These are phyloP conservation scores for Limnephilus lunatus DNA, from an alignment of 2,888 invertebrate species.

Conservation along the genomic window DNA sequence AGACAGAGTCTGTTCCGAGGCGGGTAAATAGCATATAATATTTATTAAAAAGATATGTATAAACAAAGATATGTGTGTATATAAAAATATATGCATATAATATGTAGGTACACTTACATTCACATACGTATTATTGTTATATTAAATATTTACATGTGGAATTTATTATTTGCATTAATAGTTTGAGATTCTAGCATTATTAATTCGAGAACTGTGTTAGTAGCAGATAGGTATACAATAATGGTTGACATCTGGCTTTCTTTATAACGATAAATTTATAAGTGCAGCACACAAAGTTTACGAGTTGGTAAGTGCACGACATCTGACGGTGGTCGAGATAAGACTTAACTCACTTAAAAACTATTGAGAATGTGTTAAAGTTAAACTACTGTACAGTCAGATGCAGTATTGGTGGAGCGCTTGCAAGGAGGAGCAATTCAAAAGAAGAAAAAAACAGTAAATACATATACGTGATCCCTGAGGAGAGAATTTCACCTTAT, in stretches of 20 bases:
- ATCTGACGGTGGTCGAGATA: neutral
- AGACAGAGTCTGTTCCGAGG: too few species aligned
- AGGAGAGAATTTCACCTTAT: too few species aligned
- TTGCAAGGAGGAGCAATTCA: neutral
- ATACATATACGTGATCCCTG: too few species aligned
- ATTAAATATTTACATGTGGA: too few species aligned
- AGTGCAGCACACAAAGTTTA: neutral
- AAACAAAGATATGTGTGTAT: too few species aligned
- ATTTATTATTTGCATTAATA: too few species aligned
- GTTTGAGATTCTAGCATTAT: neutral
- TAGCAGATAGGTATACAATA: neutral
- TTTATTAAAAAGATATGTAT: too few species aligned
- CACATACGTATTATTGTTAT: too few species aligned
- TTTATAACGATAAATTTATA: neutral
- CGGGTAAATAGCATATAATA: too few species aligned
- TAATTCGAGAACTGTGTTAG: neutral
- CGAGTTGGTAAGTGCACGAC: neutral
- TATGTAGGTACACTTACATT: too few species aligned
- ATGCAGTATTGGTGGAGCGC: neutral
- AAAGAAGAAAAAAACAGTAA: too few species aligned
- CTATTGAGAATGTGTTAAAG: neutral
- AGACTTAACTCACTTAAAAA: neutral
- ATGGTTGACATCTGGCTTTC: neutral
- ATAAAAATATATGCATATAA: too few species aligned
- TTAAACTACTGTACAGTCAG: neutral